phyloP scores from a whole-genome alignment of 2,888 invertebrate genomes.

The Megaustenia siamemsis region DNA sequence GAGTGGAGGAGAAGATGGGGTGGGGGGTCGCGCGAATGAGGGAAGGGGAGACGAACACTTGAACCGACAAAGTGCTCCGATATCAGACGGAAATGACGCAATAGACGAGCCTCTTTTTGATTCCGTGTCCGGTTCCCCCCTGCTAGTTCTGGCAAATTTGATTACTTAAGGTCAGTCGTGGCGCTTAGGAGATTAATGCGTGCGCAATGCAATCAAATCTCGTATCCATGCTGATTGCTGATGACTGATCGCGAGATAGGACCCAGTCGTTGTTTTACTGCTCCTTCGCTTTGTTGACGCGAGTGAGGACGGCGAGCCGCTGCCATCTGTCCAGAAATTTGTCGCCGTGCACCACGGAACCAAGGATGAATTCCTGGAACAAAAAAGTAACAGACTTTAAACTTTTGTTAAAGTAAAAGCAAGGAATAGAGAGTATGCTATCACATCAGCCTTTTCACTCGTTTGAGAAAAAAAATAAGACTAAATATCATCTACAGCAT shows the following conservation, averaged over 20 bases:
- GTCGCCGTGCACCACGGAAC: not conserved
- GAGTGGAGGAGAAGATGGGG: too few species aligned
- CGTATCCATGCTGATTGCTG: slow-evolving; percentile 39
- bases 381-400: not conserved
- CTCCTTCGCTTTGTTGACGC: slow-evolving; percentile 42
- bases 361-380: not conserved
- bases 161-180: slow-evolving; percentile 50
- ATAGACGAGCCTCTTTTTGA: not conserved
- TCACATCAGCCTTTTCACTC: too few species aligned
- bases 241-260: slow-evolving; percentile 48
- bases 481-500: too few species aligned
- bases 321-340: slow-evolving; percentile 50
- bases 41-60: not conserved
- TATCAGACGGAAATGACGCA: slow-evolving; percentile 6
- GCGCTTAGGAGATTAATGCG: slow-evolving; percentile 53
- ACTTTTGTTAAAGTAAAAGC: too few species aligned
- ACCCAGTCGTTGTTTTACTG: slow-evolving; percentile 43
- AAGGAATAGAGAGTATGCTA: too few species aligned
- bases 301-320: slow-evolving; percentile 10
- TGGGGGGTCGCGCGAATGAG: too few species aligned
- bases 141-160: slow-evolving; percentile 41
- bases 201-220: slow-evolving; percentile 50
- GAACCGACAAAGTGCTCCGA: not conserved
- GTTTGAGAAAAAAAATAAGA: too few species aligned
- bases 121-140: slow-evolving; percentile 1